Evolutionary conservation across 2,888 invertebrate genomes (phyloP), one percentile per base, ranked within the genome.

Genomic region (Mylabris sibirica): DNA sequence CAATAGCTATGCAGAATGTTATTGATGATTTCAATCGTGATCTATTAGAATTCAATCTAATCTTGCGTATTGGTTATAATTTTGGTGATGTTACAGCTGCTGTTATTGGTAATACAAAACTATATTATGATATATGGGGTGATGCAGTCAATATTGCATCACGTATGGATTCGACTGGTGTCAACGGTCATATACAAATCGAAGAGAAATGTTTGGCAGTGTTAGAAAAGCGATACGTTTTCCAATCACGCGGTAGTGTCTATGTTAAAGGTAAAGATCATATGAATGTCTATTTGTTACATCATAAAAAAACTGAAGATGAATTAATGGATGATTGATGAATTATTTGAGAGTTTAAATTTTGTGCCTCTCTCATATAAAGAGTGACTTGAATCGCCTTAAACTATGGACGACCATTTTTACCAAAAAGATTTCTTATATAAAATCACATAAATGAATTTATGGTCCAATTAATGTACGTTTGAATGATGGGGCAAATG

Each of bases 91-190:
- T 99, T 0, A 98, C 98, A 0, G 97, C 98, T 0, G 98, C 98
- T 1, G 94, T 99, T 2, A 98, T 99, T 65, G 98, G 98, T 0
- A 97, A 97, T 8, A 95, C 95, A 1, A 99, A 98, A 82, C 87
- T 99, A 70, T 95, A 96, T 83, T 99, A 98, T 79, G 98, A 98
- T 84, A 98, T 98, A 78, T 99, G 98, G 98, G 98, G 98, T 0
- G 98, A 99, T 84, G 96, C 98, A 0, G 98, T 99, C 0, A 99
- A 99, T 84, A 97, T 98, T 68, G 96, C 98, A 0, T 96, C 96
- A 8, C 88, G 98, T 65, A 99, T 99, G 99, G 98, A 99, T 84
- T 95, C 96, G 0, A 98, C 98, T 0, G 98, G 98, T 0, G 91
- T 97, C 11, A 89, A 92, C 3, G 94, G 95, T 68, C 87, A 92